phyloP scores from a whole-genome alignment of 2,113 vertebrate species.

The Pygoscelis antarcticus region DNA sequence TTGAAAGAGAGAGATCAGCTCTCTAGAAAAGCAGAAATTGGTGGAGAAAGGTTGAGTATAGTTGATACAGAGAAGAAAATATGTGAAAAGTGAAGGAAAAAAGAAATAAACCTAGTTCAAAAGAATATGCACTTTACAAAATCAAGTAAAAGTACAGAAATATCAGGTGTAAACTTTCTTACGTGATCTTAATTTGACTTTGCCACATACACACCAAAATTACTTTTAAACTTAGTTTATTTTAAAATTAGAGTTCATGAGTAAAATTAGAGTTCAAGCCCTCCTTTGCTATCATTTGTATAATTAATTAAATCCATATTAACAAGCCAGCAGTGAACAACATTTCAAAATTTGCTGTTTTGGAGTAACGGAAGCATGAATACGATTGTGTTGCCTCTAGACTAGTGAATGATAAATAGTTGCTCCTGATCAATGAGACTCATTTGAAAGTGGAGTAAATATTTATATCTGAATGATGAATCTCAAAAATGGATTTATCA shows the following conservation, averaged over 20 bases:
- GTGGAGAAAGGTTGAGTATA: not conserved
- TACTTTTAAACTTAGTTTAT: not conserved
- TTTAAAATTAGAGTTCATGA: not conserved
- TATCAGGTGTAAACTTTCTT: not conserved
- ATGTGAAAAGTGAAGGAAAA: not conserved
- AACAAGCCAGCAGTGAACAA: not conserved
- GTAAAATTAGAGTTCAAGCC: not conserved
- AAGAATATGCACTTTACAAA: not conserved
- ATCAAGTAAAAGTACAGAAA: not conserved
- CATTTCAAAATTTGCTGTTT: not conserved
- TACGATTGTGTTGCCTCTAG: not conserved
- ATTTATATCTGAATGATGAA: slow-evolving; percentile 31
- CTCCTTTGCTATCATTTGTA: not conserved
- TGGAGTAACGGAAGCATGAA: not conserved
- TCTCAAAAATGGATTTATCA: not conserved
- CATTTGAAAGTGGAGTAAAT: slow-evolving; percentile 23
- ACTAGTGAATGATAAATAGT: not conserved
- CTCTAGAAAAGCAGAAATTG: not conserved
- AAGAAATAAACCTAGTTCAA: not conserved
- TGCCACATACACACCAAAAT: not conserved
- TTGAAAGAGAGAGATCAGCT: not conserved
- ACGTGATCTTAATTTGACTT: not conserved
- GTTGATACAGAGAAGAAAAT: not conserved
- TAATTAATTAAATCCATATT: not conserved
- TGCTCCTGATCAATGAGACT: not conserved